phyloP scores from a whole-genome alignment of 2,113 vertebrate genomes.

The Morone chrysops region DNA sequence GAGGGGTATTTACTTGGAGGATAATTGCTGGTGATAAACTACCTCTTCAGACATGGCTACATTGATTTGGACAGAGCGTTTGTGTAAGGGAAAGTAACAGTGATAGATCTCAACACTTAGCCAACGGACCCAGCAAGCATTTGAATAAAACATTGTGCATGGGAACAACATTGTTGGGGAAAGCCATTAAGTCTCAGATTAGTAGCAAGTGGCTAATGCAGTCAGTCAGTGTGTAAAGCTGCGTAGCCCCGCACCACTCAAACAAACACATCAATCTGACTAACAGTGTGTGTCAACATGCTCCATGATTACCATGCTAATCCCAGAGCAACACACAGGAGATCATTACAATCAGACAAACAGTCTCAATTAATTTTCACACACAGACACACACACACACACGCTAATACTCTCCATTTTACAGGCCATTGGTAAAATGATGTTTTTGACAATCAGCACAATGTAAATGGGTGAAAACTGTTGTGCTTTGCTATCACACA shows the following conservation, averaged over 20 bases:
- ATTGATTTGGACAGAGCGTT: conserved; percentile 68
- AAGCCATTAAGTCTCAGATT: conserved; percentile 67
- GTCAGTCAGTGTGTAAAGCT: conserved; percentile 62
- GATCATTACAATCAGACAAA: conserved; percentile 51
- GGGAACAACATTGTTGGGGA: conserved; percentile 54
- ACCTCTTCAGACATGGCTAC: conserved; percentile 55
- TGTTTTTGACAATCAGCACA: conserved; percentile 27
- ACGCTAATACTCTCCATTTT: conserved; percentile 22
- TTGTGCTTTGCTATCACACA: conserved; percentile 21
- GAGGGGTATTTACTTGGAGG: conserved; percentile 55
- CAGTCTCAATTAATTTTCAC: conserved; percentile 9
- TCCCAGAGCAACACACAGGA: conserved; percentile 57
- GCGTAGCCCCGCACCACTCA: conserved; percentile 49
- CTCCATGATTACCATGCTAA: conserved; percentile 68
- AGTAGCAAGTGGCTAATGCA: conserved; percentile 65
- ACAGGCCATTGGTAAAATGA: conserved; percentile 8
- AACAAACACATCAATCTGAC: conserved; percentile 78
- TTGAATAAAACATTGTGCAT: conserved; percentile 71
- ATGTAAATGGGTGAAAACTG: conserved; percentile 20
- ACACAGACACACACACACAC: not conserved
- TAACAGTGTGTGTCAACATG: conserved; percentile 71
- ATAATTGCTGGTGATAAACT: conserved; percentile 78
- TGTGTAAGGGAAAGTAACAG: conserved; percentile 63
- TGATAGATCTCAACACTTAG: conserved; percentile 77
- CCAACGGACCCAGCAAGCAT: conserved; percentile 42